Percentiles rank a stretch among this genome's conserved stretches.
Evolutionary conservation across 2,113 vertebrate species (phyloP).

Genomic region (Odobenus rosmarus): DNA sequence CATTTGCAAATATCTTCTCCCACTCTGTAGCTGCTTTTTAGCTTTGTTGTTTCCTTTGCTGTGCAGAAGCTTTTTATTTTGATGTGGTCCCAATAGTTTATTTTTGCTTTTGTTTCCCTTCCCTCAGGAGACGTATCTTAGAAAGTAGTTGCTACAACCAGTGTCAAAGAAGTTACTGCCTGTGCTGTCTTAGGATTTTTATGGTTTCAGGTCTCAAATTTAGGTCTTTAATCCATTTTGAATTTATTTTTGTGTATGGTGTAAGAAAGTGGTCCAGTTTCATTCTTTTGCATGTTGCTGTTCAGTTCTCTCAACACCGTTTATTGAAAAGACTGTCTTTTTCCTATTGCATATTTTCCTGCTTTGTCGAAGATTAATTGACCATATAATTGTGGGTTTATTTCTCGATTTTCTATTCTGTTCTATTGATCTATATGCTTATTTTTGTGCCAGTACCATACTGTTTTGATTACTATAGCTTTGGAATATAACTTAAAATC

Average conservation of each 20-base stretch:
- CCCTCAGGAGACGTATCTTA: not conserved
- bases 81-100: not conserved
- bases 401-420: not conserved
- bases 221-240: not conserved
- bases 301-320: no score
- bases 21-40: not conserved
- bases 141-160: not conserved
- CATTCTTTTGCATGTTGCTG: no score
- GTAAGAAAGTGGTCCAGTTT: no score
- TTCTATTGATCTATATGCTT: not conserved
- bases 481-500: not conserved
- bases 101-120: not conserved
- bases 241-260: no score
- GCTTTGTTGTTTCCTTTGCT: not conserved
- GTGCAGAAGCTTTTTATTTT: not conserved
- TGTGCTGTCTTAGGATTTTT: not conserved
- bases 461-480: not conserved
- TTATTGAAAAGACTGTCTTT: no score
- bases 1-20: not conserved
- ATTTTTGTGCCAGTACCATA: not conserved
- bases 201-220: not conserved
- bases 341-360: no score
- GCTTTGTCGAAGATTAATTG: no score
- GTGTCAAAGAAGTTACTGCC: not conserved
- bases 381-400: no score